A percentile compares a stretch with the other conserved stretches of the same genome.
These are phyloP conservation scores for Dysdera silvatica DNA, from an alignment of 1,140 invertebrate genomes.

Conservation along the genomic window DNA sequence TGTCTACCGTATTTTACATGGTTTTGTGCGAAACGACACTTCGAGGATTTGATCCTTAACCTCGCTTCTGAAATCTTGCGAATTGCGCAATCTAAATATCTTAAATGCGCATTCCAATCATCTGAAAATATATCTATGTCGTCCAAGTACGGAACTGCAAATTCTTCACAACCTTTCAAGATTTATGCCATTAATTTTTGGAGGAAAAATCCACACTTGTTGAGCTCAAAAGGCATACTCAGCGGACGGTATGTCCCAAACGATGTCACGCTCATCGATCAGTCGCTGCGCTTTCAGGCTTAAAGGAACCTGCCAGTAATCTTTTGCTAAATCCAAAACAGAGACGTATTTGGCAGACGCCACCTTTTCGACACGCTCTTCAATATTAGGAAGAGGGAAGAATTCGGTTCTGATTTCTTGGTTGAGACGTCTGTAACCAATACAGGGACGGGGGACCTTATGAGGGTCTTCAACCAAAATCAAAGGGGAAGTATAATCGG, in stretches of 20 bases:
- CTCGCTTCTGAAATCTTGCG: conserved; percentile 30
- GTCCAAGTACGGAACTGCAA: conserved; percentile 37
- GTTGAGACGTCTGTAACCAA: conserved; percentile 49
- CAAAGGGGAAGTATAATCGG: background rate
- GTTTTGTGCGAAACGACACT: no score
- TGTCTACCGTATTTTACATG: no score
- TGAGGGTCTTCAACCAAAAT: background rate
- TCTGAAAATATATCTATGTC: conserved; percentile 33
- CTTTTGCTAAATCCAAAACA: conserved; percentile 44
- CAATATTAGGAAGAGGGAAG: conserved; percentile 49
- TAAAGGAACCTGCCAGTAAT: conserved; percentile 47
- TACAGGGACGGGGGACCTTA: conserved; percentile 28
- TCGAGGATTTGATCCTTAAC: no score
- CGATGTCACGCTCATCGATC: conserved; percentile 43
- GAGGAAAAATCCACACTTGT: conserved; percentile 43
- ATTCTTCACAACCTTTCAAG: conserved; percentile 33
- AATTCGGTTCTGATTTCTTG: conserved; percentile 42
- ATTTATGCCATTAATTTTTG: conserved; percentile 42
- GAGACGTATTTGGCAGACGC: background rate
- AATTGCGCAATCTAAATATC: background rate
- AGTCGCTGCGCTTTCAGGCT: conserved; percentile 40
- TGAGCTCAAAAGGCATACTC: conserved; percentile 46
- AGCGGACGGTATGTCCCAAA: conserved; percentile 43
- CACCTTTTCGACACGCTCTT: conserved; percentile 18
- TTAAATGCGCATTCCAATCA: conserved; percentile 26